These are phyloP conservation scores for Paratrypauchen microcephalus DNA, from an alignment of 2,797 vertebrate genomes.

Conservation along the genomic window DNA sequence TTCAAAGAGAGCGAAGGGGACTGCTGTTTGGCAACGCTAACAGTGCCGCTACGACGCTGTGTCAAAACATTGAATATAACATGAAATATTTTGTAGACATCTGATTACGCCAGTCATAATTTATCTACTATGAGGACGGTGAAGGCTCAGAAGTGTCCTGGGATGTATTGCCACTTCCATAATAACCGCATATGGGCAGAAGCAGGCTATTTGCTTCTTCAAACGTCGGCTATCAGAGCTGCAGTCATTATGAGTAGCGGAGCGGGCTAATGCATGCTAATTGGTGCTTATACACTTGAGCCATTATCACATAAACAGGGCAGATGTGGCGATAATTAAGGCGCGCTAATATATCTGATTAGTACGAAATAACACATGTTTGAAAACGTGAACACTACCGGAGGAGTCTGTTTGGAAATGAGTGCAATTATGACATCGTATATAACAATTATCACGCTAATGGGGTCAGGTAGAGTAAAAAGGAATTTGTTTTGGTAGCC, in stretches of 20 bases:
- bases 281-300: conserved; percentile 50
- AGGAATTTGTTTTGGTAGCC: neutral
- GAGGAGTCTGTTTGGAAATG: neutral
- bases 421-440: neutral
- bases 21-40: conserved; percentile 46
- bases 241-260: conserved; percentile 58
- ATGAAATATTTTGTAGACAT: conserved; percentile 40
- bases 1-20: conserved; percentile 49
- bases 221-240: conserved; percentile 58
- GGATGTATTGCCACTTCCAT: conserved; percentile 47
- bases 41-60: conserved; percentile 37
- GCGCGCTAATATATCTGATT: conserved; percentile 6
- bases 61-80: conserved; percentile 50
- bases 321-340: conserved; percentile 21
- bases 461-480: neutral
- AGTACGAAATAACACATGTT: conserved; percentile 5
- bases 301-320: conserved; percentile 43
- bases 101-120: conserved; percentile 44
- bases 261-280: conserved; percentile 67
- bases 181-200: conserved; percentile 36
- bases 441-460: neutral
- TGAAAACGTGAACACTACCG: neutral
- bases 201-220: conserved; percentile 60
- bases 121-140: conserved; percentile 36
- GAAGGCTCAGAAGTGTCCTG: conserved; percentile 45